A percentile compares a stretch with the other conserved stretches of the same genome.
phyloP scores from a whole-genome alignment of 2,113 vertebrate genomes.

The Rhinopithecus roxellana region DNA sequence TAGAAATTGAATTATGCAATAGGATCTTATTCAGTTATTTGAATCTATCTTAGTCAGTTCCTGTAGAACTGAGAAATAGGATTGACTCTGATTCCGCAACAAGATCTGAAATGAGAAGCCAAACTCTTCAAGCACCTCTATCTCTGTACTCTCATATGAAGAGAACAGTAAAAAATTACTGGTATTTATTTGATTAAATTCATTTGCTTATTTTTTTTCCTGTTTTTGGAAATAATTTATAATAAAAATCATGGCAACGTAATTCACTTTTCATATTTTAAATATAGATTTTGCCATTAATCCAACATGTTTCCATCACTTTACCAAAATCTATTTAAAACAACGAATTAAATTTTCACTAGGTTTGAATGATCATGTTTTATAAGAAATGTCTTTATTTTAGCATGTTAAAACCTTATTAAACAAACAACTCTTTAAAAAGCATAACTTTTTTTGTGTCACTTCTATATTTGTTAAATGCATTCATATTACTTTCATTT shows the following conservation, averaged over 20 bases:
- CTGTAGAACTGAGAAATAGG: background rate
- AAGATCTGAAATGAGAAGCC: background rate
- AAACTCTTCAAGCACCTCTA: background rate
- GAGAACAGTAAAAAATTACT: background rate
- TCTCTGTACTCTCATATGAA: background rate
- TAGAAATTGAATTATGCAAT: background rate
- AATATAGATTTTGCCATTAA: background rate
- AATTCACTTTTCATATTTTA: slow-evolving; percentile 42
- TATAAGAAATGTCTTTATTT: slow-evolving; percentile 9
- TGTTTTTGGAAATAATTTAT: background rate
- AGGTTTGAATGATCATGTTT: background rate
- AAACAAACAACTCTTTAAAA: slow-evolving; percentile 30
- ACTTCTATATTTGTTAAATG: slow-evolving; percentile 10
- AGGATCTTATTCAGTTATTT: background rate
- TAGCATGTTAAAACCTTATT: slow-evolving; percentile 36
- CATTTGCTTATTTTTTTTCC: background rate
- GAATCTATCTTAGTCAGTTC: slow-evolving; percentile 16
- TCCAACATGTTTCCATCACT: background rate
- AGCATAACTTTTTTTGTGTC: background rate
- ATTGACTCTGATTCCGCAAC: background rate
- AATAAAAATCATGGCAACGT: background rate
- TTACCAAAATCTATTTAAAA: slow-evolving; percentile 35
- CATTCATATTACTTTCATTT: background rate
- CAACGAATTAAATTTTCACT: background rate
- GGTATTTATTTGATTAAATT: background rate